Percentiles rank a stretch among this genome's conserved stretches.
phyloP scores from a whole-genome alignment of 2,888 invertebrate species.

The Stenodera caucasica region DNA sequence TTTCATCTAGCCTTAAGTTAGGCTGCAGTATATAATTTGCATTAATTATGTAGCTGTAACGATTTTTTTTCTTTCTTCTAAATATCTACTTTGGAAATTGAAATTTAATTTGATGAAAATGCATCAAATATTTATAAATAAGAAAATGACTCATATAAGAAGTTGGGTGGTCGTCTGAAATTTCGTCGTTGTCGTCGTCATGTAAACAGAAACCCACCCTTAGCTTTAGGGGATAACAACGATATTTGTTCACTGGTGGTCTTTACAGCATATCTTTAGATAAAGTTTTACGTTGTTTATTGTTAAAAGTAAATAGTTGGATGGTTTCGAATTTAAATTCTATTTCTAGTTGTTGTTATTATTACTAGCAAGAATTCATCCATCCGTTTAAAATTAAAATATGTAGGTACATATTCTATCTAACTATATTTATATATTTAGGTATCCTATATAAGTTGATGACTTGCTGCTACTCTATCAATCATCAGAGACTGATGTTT shows the following conservation, averaged over 20 bases:
- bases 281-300: conserved; percentile 3
- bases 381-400: conserved; percentile 5
- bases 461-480: conserved; percentile 8
- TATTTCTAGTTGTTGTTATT: neutral
- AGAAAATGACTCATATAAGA: conserved; percentile 18
- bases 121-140: neutral
- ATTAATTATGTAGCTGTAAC: neutral
- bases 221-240: conserved; percentile 37
- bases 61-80: neutral
- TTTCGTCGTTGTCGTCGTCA: conserved; percentile 29
- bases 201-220: conserved; percentile 40
- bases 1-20: neutral
- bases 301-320: conserved; percentile 1
- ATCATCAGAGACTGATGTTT: conserved; percentile 9
- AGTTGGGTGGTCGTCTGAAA: conserved; percentile 36
- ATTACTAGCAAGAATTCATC: conserved; percentile 4
- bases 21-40: neutral
- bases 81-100: neutral
- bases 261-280: conserved; percentile 13
- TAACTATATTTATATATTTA: too few species aligned
- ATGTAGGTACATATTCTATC: neutral
- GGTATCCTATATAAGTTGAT: conserved; percentile 1
- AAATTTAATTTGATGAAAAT: neutral
- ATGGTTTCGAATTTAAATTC: neutral
- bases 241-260: conserved; percentile 45